Conservation (phyloP, 2,888 invertebrate genomes). For the Caenorhabditis sp. region DNA sequence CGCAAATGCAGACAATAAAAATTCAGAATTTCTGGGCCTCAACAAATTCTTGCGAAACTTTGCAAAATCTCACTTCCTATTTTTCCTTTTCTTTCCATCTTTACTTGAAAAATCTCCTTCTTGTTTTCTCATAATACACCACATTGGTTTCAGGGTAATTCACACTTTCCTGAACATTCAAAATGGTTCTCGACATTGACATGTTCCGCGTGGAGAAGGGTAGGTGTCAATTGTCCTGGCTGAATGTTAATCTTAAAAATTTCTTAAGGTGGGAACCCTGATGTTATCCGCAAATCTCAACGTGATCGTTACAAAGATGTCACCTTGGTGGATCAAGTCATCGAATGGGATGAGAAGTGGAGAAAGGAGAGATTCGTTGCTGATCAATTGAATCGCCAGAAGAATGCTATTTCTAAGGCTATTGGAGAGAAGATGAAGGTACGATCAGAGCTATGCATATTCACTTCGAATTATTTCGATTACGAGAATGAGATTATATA, state of each 20-base stretch:
- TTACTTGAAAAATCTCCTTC: not conserved
- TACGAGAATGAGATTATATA: too few species aligned
- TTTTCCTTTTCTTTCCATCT: not conserved
- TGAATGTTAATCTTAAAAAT: not conserved
- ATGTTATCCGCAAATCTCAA: slow-evolving; percentile 94
- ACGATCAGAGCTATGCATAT: slow-evolving; percentile 26
- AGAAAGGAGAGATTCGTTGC: slow-evolving; percentile 91
- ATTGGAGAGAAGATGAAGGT: slow-evolving; percentile 98
- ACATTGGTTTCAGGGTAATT: slow-evolving; percentile 39
- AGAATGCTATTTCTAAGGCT: slow-evolving; percentile 96
- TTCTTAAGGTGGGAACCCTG: slow-evolving; percentile 88
- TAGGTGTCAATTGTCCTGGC: slow-evolving; percentile 18
- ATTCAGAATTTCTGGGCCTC: slow-evolving; percentile 5
- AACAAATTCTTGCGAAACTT: slow-evolving; percentile 47
- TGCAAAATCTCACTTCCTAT: slow-evolving; percentile 45
- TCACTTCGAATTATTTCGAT: not conserved
- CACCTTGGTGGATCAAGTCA: slow-evolving; percentile 92
- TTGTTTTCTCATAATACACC: not conserved
- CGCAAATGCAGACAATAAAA: slow-evolving; percentile 19
- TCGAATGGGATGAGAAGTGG: slow-evolving; percentile 93
- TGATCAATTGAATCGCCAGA: slow-evolving; percentile 95
- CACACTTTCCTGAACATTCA: slow-evolving; percentile 4
- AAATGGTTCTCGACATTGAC: slow-evolving; percentile 97
- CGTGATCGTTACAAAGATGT: slow-evolving; percentile 95
- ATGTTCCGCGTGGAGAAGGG: slow-evolving; percentile 97